These are phyloP conservation scores for Anguilla pacifica DNA, from an alignment of 2,797 vertebrate genomes.

Conservation along the genomic window DNA sequence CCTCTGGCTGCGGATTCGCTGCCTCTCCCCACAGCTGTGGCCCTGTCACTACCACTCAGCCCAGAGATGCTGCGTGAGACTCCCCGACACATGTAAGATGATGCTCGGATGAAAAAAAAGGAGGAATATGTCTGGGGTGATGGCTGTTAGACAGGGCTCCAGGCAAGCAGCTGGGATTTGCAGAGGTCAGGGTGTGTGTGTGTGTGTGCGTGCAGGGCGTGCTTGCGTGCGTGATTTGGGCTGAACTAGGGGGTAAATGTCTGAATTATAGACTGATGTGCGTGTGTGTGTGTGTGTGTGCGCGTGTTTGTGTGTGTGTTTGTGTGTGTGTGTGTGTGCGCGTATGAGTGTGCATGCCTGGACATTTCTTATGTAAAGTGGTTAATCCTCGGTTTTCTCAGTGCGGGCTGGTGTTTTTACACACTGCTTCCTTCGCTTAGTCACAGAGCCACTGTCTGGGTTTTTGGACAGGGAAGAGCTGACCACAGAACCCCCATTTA, in stretches of 20 bases:
- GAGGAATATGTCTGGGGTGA: background rate
- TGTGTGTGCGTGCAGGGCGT: background rate
- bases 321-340: background rate
- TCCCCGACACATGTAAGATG: background rate
- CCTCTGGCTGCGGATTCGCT: background rate
- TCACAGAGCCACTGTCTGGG: background rate
- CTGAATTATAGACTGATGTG: background rate
- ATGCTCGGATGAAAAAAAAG: background rate
- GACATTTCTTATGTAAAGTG: slow-evolving; percentile 5
- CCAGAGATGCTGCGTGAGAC: background rate
- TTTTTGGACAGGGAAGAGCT: background rate
- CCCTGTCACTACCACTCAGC: slow-evolving; percentile 8
- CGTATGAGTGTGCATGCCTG: background rate
- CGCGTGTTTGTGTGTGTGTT: slow-evolving; percentile 18
- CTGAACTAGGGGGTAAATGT: background rate
- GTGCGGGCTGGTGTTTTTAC: background rate
- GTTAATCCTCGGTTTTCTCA: background rate
- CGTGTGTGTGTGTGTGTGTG: background rate
- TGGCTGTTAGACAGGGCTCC: background rate
- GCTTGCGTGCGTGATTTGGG: background rate
- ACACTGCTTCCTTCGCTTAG: slow-evolving; percentile 8
- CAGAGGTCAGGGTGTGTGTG: background rate
- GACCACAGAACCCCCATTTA: background rate
- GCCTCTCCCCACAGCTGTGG: background rate
- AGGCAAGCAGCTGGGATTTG: background rate